These are phyloP conservation scores for Drosophila nigrodunni DNA, from an alignment of 1,140 invertebrate genomes.

Conservation along the genomic window DNA sequence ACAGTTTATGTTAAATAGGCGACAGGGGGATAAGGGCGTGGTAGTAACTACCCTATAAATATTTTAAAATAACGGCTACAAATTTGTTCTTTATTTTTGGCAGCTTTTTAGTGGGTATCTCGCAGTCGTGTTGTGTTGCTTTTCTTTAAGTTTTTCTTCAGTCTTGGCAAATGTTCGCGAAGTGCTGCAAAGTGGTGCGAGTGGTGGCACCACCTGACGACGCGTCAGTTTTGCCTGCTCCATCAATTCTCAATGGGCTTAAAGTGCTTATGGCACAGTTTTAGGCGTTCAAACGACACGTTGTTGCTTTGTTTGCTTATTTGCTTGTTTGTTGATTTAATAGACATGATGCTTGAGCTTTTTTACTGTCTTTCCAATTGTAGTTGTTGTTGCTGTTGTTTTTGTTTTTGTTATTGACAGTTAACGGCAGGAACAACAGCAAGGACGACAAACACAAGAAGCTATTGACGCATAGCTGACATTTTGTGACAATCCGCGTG, in stretches of 20 bases:
- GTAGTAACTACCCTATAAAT: not conserved
- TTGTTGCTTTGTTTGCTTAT: constrained; percentile 32
- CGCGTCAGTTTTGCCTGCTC: constrained; percentile 9
- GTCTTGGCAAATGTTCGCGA: constrained; percentile 13
- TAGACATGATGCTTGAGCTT: constrained; percentile 57
- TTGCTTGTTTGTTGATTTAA: constrained; percentile 61
- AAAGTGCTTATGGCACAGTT: constrained; percentile 65
- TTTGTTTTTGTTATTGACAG: constrained; percentile 53
- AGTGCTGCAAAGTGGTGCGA: not conserved
- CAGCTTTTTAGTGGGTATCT: not conserved
- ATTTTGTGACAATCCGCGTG: constrained; percentile 51
- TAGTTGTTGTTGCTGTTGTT: constrained; percentile 38
- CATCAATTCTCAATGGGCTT: constrained; percentile 46
- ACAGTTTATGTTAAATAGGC: not conserved
- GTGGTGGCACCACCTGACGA: constrained; percentile 33
- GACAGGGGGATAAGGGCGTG: not conserved
- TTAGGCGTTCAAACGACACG: constrained; percentile 27
- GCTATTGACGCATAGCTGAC: constrained; percentile 49
- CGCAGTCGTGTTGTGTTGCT: not conserved
- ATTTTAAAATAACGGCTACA: too few species aligned
- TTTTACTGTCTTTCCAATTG: constrained; percentile 14
- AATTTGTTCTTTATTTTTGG: not conserved
- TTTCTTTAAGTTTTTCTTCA: constrained; percentile 1
- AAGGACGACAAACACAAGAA: constrained; percentile 32
- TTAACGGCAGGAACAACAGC: constrained; percentile 36